Conservation (phyloP, 2,797 vertebrate genomes). For the Chiloscyllium punctatum region DNA sequence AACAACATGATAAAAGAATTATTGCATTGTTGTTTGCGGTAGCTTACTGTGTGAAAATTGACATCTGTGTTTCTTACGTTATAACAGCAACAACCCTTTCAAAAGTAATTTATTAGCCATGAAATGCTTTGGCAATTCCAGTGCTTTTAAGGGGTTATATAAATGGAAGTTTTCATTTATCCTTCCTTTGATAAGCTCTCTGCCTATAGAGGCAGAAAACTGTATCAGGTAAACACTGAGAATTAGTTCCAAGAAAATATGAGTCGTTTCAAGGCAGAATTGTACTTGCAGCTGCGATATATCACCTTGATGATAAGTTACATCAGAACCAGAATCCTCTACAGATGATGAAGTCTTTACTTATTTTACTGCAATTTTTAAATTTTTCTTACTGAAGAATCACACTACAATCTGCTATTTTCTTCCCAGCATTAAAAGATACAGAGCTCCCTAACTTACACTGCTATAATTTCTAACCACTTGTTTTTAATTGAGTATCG, state of each 20-base stretch:
- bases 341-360: neutral
- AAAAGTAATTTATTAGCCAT: neutral
- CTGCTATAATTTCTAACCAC: neutral
- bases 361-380: neutral
- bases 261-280: neutral
- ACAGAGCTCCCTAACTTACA: neutral
- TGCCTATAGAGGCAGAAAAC: neutral
- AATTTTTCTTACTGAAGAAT: neutral
- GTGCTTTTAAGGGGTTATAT: neutral
- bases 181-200: neutral
- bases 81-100: neutral
- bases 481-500: neutral
- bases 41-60: neutral
- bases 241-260: neutral
- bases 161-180: neutral
- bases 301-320: neutral
- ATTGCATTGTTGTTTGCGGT: no score
- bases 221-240: neutral
- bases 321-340: neutral
- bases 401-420: neutral
- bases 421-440: neutral
- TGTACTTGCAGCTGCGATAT: neutral
- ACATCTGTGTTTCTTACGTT: neutral
- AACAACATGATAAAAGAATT: no score
- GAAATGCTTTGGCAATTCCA: neutral